These are phyloP conservation scores for Capreolus pygargus DNA, from an alignment of 2,113 vertebrate genomes.

Conservation along the genomic window DNA sequence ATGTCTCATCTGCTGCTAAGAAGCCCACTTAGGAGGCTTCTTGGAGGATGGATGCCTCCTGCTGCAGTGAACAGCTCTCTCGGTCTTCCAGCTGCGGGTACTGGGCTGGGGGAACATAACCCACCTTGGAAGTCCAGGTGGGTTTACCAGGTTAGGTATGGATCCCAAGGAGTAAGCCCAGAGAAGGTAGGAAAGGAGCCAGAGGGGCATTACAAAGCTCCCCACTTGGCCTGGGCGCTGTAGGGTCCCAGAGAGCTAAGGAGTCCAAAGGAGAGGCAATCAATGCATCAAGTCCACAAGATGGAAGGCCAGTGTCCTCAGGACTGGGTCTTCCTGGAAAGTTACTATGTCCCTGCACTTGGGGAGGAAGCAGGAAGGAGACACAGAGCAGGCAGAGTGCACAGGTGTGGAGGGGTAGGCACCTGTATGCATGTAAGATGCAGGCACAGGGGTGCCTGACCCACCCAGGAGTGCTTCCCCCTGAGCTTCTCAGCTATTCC, in stretches of 20 bases:
- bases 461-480: neutral
- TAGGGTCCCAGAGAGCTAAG: neutral
- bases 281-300: neutral
- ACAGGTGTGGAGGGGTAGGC: neutral
- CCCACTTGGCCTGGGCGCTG: neutral
- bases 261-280: neutral
- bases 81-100: neutral
- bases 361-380: neutral
- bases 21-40: neutral
- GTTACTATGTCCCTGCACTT: neutral
- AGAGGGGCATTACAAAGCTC: neutral
- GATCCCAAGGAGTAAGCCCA: neutral
- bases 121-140: neutral
- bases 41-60: constrained; percentile 43
- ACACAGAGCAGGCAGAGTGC: too few species aligned
- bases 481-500: neutral
- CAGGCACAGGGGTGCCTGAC: neutral
- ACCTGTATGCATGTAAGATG: neutral
- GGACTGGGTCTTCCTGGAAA: neutral
- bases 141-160: neutral
- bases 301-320: neutral
- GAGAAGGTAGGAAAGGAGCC: neutral
- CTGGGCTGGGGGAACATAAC: neutral
- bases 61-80: neutral
- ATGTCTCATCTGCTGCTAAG: neutral